A percentile compares a stretch with the other conserved stretches of the same genome.
Conservation (phyloP, 2,888 invertebrate genomes). For the Cataglyphis albicans region DNA sequence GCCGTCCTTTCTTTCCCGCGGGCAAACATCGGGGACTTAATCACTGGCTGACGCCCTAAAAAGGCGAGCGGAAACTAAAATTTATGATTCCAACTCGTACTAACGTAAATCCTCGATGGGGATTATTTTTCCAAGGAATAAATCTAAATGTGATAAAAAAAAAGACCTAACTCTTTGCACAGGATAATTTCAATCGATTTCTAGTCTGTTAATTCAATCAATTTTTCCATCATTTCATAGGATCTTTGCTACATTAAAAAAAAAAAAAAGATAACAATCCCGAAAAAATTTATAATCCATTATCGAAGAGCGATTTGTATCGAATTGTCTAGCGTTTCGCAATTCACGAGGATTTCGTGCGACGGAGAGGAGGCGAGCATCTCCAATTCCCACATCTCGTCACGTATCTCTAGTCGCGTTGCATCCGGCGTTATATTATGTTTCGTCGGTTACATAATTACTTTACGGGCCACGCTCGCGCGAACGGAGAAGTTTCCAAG, state of each 20-base stretch:
- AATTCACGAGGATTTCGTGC: neutral
- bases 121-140: neutral
- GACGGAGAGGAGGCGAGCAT: neutral
- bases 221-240: neutral
- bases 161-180: neutral
- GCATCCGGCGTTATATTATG: conserved; percentile 28
- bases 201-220: neutral
- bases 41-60: conserved; percentile 28
- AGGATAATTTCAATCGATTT: neutral
- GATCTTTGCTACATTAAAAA: neutral
- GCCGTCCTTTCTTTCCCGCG: conserved; percentile 12
- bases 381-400: conserved; percentile 24
- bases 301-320: neutral
- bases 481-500: conserved; percentile 45
- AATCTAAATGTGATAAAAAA: conserved; percentile 12
- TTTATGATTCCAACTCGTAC: conserved; percentile 19
- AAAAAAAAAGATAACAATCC: neutral
- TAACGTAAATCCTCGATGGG: neutral
- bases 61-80: conserved; percentile 19
- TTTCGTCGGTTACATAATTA: conserved; percentile 52
- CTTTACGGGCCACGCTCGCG: conserved; percentile 37
- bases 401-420: conserved; percentile 40
- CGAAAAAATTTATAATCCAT: neutral
- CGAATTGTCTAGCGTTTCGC: neutral
- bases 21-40: conserved; percentile 12